Conservation (phyloP, 2,797 vertebrate species). For the Premnoplex brunnescens region DNA sequence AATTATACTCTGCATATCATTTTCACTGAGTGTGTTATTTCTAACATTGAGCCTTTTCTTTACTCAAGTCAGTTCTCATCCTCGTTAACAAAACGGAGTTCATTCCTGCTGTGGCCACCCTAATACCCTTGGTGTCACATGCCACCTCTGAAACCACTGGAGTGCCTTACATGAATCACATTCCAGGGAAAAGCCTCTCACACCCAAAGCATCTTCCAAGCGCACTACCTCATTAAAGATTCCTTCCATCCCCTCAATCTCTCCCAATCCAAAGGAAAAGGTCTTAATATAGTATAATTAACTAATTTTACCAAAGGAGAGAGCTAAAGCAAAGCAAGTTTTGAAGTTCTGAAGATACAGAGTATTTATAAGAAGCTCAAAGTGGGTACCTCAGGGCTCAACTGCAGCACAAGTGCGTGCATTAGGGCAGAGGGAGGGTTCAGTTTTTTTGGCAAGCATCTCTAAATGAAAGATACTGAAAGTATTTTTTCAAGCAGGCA, state of each 20-base stretch:
- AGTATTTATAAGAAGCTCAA: background rate
- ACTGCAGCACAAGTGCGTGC: rapidly evolving
- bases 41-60: background rate
- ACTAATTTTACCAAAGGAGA: background rate
- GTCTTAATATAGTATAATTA: background rate
- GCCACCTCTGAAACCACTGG: background rate
- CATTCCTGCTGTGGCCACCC: background rate
- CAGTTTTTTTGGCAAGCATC: background rate
- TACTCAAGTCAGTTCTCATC: slow-evolving; percentile 68
- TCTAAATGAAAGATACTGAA: background rate
- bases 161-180: background rate
- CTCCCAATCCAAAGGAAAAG: background rate
- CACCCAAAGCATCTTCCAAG: background rate
- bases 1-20: slow-evolving; percentile 62
- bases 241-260: background rate
- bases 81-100: slow-evolving; percentile 64
- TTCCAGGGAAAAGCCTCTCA: background rate
- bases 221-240: background rate
- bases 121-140: rapidly evolving
- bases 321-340: background rate
- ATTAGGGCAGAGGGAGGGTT: background rate
- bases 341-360: background rate
- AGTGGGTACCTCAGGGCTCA: background rate
- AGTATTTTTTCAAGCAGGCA: background rate
- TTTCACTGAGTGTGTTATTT: background rate